Percentiles rank a stretch among this genome's conserved stretches.
These are phyloP conservation scores for Phataginus tetradactyla DNA, from an alignment of 2,797 vertebrate species.

Conservation along the genomic window DNA sequence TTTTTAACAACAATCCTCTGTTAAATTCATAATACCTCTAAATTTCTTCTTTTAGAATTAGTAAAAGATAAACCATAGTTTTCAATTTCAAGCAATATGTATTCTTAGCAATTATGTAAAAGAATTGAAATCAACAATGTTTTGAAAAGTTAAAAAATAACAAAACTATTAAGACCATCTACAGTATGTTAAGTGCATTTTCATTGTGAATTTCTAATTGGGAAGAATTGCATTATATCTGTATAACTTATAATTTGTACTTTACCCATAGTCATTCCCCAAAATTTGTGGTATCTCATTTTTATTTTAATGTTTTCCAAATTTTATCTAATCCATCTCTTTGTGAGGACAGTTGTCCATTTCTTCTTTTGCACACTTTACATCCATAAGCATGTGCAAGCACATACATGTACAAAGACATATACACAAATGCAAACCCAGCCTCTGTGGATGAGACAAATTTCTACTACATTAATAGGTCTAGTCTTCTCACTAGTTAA, in stretches of 20 bases:
- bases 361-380: not conserved
- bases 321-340: not conserved
- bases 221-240: not conserved
- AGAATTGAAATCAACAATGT: not conserved
- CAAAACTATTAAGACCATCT: not conserved
- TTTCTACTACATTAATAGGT: not conserved
- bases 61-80: not conserved
- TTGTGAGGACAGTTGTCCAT: fast-evolving
- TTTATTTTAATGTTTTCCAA: not conserved
- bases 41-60: not conserved
- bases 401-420: not conserved
- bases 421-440: not conserved
- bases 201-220: not conserved
- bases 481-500: not conserved
- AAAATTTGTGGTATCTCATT: not conserved
- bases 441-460: fast-evolving
- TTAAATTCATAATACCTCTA: not conserved
- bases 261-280: not conserved
- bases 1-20: not conserved
- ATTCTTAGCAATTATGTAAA: not conserved
- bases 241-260: not conserved
- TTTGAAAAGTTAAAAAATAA: not conserved
- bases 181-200: not conserved
- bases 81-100: not conserved
- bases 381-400: fast-evolving